Conservation (phyloP, 2,113 vertebrate genomes). For the Elgaria multicarinata region DNA sequence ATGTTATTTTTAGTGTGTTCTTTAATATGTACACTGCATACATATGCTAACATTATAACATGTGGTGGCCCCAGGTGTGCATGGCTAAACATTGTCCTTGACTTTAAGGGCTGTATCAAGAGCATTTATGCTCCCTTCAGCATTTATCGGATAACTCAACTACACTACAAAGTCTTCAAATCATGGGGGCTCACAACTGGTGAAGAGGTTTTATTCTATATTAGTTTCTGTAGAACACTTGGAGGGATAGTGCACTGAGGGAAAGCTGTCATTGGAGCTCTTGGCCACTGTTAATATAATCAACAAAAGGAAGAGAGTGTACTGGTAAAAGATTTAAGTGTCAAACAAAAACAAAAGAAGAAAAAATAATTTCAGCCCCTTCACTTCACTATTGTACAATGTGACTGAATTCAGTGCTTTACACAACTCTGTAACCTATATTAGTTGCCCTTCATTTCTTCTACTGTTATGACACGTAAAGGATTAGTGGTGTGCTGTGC, state of each 20-base stretch:
- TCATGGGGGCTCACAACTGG: background rate
- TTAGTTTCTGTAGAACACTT: background rate
- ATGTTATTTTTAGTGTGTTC: background rate
- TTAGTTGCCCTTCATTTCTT: background rate
- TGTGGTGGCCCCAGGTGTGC: background rate
- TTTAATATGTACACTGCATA: background rate
- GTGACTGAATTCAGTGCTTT: background rate
- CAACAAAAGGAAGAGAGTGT: background rate
- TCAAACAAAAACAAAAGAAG: conserved; percentile 55
- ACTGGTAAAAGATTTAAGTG: background rate
- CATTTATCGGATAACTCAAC: no score
- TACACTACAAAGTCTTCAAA: conserved; percentile 10
- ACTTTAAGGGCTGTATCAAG: background rate
- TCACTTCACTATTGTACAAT: background rate
- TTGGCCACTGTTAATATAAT: conserved; percentile 39
- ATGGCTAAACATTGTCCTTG: background rate
- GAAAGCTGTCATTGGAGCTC: conserved; percentile 44
- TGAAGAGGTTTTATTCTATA: conserved; percentile 13
- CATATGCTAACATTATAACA: background rate
- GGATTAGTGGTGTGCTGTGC: conserved; percentile 15
- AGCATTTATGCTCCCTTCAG: background rate
- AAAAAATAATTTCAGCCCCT: conserved; percentile 43
- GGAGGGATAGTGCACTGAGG: background rate
- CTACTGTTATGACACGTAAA: conserved; percentile 4
- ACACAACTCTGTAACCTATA: conserved; percentile 1